Base-by-base conservation (phyloP, 2,113 vertebrate genomes). In the Cavia porcellus region DNA sequence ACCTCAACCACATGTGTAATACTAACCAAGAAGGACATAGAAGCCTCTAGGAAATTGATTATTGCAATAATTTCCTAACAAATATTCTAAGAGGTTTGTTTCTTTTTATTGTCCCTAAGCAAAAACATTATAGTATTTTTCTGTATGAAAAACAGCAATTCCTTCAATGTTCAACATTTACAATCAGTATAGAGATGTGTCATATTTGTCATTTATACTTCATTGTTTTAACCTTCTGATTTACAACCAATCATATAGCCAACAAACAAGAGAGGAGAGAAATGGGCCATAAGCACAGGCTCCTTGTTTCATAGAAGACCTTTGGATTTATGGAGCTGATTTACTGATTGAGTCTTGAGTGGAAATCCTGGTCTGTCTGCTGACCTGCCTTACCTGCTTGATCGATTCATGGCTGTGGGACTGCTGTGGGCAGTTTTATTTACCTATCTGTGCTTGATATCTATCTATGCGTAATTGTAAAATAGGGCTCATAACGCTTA, bases 71-170 rank as follows among this genome's bases (percentile, higher is more conserved):
- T 82, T 93, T 24, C 35, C 32, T 86, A 88, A 32, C 3, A 90
- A 52, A 85, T n/a, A 72, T 59, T 92, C 17, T 15, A 38, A 59
- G 10, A 81, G 13, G 2, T 68, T 82, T 81, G 30, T 75, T 82
- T 86, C 15, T 62, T 66, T 47, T 57, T 90, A 68, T 94, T 70
- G 9, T 61, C 6, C 42, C 22, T 92, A 90, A 89, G 85, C 4
- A 90, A 94, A 95, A 84, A 70, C 38, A 79, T n/a, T 24, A 30
- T 50, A 32, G 24, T 38, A 9, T 89, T 90, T 89, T 70, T 92
- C 57, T 59, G 30, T 64, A 38, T 95, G 90, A 74, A 95, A 90
- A 91, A 89, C 38, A 64, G 24, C 45, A 93, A 7, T 42, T 8
- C 0, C 35, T 89, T 91, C 57, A 89, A 55, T 96, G 42, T 8